A percentile compares a stretch with the other conserved stretches of the same genome.
Evolutionary conservation across 2,888 invertebrate genomes (phyloP).

Genomic region (Ochropleura plecta): DNA sequence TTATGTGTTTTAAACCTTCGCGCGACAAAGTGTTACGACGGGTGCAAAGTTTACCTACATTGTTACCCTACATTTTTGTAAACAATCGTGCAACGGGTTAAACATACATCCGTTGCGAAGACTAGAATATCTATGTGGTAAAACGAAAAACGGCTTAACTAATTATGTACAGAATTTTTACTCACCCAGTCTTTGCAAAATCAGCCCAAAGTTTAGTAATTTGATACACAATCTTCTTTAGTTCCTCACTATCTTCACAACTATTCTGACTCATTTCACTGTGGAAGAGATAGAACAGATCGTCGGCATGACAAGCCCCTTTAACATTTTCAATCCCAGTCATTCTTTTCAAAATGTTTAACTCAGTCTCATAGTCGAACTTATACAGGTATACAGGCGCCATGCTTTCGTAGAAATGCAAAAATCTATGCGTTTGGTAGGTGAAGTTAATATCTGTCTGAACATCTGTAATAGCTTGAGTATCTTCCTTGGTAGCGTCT

Average conservation of each 20-base stretch:
- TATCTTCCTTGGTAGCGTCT: conserved; percentile 67
- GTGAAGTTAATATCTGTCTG: conserved; percentile 75
- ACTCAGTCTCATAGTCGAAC: conserved; percentile 78
- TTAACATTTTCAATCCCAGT: conserved; percentile 65
- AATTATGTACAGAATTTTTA: not conserved
- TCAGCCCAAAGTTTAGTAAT: conserved; percentile 86
- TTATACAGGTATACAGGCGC: conserved; percentile 76
- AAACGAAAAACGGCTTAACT: not conserved
- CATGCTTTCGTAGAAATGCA: conserved; percentile 69
- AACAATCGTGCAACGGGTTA: too few species aligned
- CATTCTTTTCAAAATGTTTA: conserved; percentile 77
- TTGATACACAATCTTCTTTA: conserved; percentile 76
- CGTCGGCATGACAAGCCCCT: conserved; percentile 88
- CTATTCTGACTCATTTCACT: conserved; percentile 76
- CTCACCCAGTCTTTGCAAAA: conserved; percentile 86
- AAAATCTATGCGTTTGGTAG: conserved; percentile 76
- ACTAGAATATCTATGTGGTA: not conserved
- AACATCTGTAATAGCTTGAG: conserved; percentile 68
- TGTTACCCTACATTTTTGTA: too few species aligned
- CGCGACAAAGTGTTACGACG: too few species aligned
- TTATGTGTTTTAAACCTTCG: too few species aligned
- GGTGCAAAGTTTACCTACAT: too few species aligned
- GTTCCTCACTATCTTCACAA: conserved; percentile 73
- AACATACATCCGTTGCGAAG: not conserved
- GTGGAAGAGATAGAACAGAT: conserved; percentile 85